Evolutionary conservation across 2,113 vertebrate genomes (phyloP).

Genomic region (Gracilinanus agilis): DNA sequence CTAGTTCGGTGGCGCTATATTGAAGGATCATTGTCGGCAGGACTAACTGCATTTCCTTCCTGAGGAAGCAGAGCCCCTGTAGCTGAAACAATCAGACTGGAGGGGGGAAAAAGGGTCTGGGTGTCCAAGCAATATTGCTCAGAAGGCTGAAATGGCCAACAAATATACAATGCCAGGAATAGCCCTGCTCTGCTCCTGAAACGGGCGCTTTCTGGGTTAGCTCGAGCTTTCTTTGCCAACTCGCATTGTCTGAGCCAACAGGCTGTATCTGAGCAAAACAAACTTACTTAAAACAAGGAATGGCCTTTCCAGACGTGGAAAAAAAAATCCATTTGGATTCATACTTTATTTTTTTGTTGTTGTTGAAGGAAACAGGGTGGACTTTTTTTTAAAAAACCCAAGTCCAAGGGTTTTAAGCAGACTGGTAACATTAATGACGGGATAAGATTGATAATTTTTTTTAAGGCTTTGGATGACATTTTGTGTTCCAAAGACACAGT

Average conservation of each 20-base stretch:
- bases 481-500: neutral
- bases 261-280: conserved; percentile 2
- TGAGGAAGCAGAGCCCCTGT: conserved; percentile 84
- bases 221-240: conserved; percentile 9
- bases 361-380: neutral
- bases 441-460: neutral
- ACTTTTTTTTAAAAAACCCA: neutral
- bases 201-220: neutral
- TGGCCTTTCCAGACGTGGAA: neutral
- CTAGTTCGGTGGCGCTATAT: neutral
- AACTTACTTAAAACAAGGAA: neutral
- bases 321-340: neutral
- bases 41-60: conserved; percentile 83
- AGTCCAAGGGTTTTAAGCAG: too few relatives aligned
- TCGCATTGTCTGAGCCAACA: neutral
- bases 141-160: conserved; percentile 54
- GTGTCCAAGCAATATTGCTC: neutral
- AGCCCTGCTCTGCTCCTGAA: conserved; percentile 53
- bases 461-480: neutral
- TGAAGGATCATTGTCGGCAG: conserved; percentile 78
- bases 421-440: neutral
- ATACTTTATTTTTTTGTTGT: neutral
- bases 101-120: conserved; percentile 62
- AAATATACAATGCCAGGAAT: conserved; percentile 61
- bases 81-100: conserved; percentile 82